Base-by-base conservation (phyloP, 2,888 invertebrate species). In the Lepeophtheirus nordmannii region DNA sequence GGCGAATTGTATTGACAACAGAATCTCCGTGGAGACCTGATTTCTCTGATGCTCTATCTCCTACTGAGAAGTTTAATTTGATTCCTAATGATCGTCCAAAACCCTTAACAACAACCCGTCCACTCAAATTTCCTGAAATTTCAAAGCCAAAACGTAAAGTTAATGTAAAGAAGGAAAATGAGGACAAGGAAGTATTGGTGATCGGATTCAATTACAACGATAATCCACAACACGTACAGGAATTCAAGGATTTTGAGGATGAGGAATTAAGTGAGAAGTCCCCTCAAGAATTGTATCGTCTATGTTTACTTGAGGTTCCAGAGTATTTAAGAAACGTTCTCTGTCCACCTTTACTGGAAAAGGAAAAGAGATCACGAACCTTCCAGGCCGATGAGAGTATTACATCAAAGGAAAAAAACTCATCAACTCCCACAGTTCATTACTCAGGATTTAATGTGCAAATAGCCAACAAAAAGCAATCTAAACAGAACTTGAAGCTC, bases 261-360 rank as follows among this genome's bases (percentile, higher is more conserved):
- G 62, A 62, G 20, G 39, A 20, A 8, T 9, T 17, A 62, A 40
- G 14, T 23, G 39, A 62, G 40, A n/a, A 61, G 23, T 37, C n/a
- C n/a, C 22, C 20, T 14, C 20, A 63, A n/a, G 63, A 63, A 22
- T 2, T 63, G 37, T 63, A 63, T 23, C 37, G 53, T 12, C 3
- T 63, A n/a, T 63, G 63, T 53, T n/a, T 63, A 17, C 20, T 17
- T 10, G 63, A 63, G 17, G 63, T 63, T 5, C 63, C 63, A 10
- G 38, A 63, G n/a, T 38, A 63, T 56, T 22, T 63, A 22, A 22
- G 53, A 9, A 23, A 56, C 2, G 53, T 46, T 20, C 53, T 63
- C 5, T 63, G 63, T 37, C 37, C 22, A 22, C 38, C 20, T 20
- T 17, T 63, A 14, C 46, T 20, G 1, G 63, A 63, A 12, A 38